Evolutionary conservation across 2,888 invertebrate species (phyloP), one percentile per base, ranked within the genome.

Genomic region (Eupithecia subfuscata): DNA sequence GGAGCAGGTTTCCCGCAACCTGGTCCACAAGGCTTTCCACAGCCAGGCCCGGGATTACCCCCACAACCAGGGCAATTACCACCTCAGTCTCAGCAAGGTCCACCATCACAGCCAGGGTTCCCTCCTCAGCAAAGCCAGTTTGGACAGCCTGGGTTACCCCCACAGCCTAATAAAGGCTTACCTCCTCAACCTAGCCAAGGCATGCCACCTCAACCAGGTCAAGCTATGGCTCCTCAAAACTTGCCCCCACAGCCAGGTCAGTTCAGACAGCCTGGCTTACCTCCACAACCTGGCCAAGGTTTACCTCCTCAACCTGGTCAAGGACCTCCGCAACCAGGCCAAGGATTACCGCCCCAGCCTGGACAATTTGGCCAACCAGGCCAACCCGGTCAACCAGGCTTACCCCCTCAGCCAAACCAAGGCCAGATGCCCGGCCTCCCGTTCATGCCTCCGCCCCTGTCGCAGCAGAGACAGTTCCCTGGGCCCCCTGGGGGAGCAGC

Each of bases 381-480:
- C 1, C 75, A 79, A 63, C 37, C 37, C 37, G 37, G 37, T 37
- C 37, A 37, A 37, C 37, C 37, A 37, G 37, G 37, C 86, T 63
- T 77, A 76, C 83, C 84, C 22, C 84, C 82, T 2, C 81, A 85
- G 63, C 68, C 77, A 45, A 81, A 80, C 63, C 85, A 81, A 52
- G 87, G 83, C 40, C 78, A 89, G 4, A 89, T 92, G 84, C 82
- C 87, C 2, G 91, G 93, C 0, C 82, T 90, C 6, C 90, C 89
- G 1, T 94, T 94, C 76, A 95, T 95, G 95, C 95, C 94, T 0
- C 95, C 95, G 2, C 94, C 95, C 0, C 71, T 90, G 48, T 77
- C 84, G 0, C 91, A 91, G 78, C 92, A 90, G 78, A 84, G 87
- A 65, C 91, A 90, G 81, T 91, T 84, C 78, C 86, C 89, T 9